phyloP scores from a whole-genome alignment of 92 coral and sea anemone genomes.

The Meandrina meandrites region DNA sequence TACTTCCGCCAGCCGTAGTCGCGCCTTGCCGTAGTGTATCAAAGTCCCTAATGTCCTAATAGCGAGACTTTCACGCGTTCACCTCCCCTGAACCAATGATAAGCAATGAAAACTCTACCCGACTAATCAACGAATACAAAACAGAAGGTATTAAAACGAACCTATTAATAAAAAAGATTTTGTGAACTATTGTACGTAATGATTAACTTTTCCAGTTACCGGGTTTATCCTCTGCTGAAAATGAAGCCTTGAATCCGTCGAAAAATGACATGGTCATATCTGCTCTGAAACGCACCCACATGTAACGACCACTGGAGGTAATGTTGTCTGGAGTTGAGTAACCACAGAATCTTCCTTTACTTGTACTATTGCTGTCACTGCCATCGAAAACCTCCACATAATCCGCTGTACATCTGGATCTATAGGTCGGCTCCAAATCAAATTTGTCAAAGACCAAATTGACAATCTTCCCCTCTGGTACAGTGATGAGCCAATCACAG shows the following conservation, averaged over 20 bases:
- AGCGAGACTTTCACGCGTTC: no score
- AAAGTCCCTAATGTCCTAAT: no score
- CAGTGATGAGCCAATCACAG: constrained; percentile 39
- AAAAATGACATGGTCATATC: not conserved
- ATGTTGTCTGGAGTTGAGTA: constrained; percentile 29
- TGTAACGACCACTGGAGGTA: constrained; percentile 18
- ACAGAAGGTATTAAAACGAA: no score
- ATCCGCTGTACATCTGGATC: constrained; percentile 17
- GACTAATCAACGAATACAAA: no score
- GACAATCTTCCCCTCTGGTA: constrained; percentile 10
- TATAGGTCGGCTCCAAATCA: constrained; percentile 20
- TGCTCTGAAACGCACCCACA: constrained; percentile 30
- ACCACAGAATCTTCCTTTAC: constrained; percentile 50
- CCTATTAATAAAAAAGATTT: no score
- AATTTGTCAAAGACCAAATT: constrained; percentile 21
- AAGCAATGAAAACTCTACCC: no score
- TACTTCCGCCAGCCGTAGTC: no score
- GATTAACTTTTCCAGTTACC: not conserved
- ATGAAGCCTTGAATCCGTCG: not conserved
- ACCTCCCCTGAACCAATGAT: no score
- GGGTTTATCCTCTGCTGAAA: not conserved
- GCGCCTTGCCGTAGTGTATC: no score
- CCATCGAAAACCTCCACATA: constrained; percentile 64
- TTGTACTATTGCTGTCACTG: not conserved
- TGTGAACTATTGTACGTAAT: no score